These are phyloP conservation scores for Aphis gossypii DNA, from an alignment of 1,140 invertebrate species.

Conservation along the genomic window DNA sequence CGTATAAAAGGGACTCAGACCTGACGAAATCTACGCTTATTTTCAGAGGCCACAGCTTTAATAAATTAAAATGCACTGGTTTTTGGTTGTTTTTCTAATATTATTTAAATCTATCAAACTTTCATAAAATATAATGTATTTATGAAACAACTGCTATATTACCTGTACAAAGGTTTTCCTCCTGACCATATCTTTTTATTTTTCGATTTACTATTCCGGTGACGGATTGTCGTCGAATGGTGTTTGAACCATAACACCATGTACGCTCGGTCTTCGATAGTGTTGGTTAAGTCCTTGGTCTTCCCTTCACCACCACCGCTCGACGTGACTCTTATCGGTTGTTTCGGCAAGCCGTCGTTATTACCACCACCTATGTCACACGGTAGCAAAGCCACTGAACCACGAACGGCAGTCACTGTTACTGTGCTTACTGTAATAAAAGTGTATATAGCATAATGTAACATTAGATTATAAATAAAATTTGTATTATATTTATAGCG, in stretches of 20 bases:
- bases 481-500: background rate
- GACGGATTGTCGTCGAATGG: background rate
- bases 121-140: background rate
- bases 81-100: background rate
- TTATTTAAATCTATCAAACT: background rate
- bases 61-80: background rate
- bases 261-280: conserved; percentile 31
- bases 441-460: background rate
- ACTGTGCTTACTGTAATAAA: conserved; percentile 68
- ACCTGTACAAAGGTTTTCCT: conserved; percentile 49
- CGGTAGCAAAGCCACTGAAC: conserved; percentile 77
- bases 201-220: conserved; percentile 17
- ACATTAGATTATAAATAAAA: background rate
- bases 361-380: conserved; percentile 71
- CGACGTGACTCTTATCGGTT: background rate
- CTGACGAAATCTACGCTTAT: background rate
- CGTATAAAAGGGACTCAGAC: background rate
- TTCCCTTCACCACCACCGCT: background rate
- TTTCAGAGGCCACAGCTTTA: background rate
- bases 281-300: background rate
- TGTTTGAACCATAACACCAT: conserved; percentile 52
- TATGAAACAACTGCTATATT: background rate
- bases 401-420: conserved; percentile 75
- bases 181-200: conserved; percentile 13
- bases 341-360: background rate